phyloP scores from a whole-genome alignment of 2,888 invertebrate genomes.

The Lamellibrachia columna region DNA sequence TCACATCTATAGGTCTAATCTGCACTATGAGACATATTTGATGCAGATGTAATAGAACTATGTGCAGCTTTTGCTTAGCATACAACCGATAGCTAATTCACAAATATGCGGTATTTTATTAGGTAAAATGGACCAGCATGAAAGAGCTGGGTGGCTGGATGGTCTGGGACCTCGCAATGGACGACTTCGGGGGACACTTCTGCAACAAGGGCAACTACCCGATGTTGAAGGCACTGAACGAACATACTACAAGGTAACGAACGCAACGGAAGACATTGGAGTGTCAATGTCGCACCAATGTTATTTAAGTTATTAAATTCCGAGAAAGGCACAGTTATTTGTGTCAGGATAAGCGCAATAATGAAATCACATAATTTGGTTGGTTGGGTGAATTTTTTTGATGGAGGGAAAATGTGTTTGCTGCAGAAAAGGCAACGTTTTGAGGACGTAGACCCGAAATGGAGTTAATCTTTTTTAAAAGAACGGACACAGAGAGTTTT shows the following conservation, averaged over 20 bases:
- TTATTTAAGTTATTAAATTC: no score
- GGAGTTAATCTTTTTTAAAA: not conserved
- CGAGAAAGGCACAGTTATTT: not conserved
- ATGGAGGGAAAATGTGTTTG: not conserved
- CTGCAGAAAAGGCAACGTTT: not conserved
- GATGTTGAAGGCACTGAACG: constrained; percentile 16
- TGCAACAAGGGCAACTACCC: constrained; percentile 18
- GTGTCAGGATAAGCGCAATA: not conserved
- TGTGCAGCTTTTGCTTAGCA: not conserved
- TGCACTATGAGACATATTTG: no score
- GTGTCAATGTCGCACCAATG: no score
- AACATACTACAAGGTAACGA: not conserved
- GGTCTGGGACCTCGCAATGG: constrained; percentile 21
- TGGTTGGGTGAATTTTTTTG: not conserved
- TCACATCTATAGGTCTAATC: no score
- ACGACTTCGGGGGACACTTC: constrained; percentile 17
- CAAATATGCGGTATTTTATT: not conserved
- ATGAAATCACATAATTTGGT: not conserved
- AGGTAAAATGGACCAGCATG: not conserved
- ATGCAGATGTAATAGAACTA: not conserved
- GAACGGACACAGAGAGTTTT: not conserved
- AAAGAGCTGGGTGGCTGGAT: constrained; percentile 23
- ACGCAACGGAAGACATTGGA: not conserved
- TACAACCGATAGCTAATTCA: not conserved
- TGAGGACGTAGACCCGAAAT: not conserved